Evolutionary conservation across 2,888 invertebrate species (phyloP).

Genomic region (Epistrophella euchroma): DNA sequence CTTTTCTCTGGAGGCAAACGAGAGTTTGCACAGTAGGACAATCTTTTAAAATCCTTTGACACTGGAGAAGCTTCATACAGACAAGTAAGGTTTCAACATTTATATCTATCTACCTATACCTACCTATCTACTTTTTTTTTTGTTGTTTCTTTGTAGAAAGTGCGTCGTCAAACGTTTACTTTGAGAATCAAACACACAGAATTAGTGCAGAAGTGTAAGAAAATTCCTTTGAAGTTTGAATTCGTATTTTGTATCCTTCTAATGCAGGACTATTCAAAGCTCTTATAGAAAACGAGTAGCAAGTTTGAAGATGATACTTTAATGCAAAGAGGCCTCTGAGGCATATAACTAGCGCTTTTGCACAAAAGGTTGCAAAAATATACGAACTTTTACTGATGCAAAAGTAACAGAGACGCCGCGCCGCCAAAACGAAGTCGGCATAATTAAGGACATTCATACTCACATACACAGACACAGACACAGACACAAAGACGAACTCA

Average conservation of each 20-base stretch:
- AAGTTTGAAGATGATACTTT: constrained; percentile 51
- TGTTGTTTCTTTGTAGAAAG: constrained; percentile 45
- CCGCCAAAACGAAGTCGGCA: constrained; percentile 41
- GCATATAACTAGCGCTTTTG: constrained; percentile 50
- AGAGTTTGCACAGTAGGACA: constrained; percentile 4
- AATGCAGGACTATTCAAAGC: constrained; percentile 24
- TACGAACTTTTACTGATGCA: constrained; percentile 51
- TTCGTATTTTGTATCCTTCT: constrained; percentile 56
- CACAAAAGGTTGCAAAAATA: constrained; percentile 62
- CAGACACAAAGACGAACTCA: constrained; percentile 32
- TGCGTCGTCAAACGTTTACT: constrained; percentile 72
- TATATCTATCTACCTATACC: no score
- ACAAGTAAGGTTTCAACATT: background rate
- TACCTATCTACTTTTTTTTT: background rate
- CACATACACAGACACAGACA: constrained; percentile 29
- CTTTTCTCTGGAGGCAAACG: background rate
- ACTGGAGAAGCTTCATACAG: constrained; percentile 44
- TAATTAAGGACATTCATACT: constrained; percentile 50
- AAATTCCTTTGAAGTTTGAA: constrained; percentile 70
- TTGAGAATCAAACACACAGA: constrained; percentile 51
- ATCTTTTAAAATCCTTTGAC: constrained; percentile 58
- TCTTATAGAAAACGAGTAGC: background rate
- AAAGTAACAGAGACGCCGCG: constrained; percentile 64
- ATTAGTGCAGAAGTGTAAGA: constrained; percentile 45
- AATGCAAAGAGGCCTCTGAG: constrained; percentile 55